Conservation (phyloP, 1,140 invertebrate species). For the Dufourea novaeangliae region DNA sequence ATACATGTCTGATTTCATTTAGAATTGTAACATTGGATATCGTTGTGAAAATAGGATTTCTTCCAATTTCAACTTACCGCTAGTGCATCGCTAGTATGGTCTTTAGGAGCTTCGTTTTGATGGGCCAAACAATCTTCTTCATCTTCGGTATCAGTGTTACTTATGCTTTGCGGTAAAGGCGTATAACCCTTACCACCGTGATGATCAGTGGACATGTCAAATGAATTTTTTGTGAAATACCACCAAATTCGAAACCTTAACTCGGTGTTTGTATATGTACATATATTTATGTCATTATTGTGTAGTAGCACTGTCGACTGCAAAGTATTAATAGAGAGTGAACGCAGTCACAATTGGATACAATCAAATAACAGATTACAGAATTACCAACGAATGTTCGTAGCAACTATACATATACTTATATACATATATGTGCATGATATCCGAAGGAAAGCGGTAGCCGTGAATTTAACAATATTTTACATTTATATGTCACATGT, state of each 20-base stretch:
- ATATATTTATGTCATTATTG: slow-evolving; percentile 26
- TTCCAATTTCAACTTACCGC: slow-evolving; percentile 30
- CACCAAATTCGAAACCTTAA: background rate
- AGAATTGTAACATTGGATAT: background rate
- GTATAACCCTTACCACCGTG: slow-evolving; percentile 82
- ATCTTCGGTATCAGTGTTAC: slow-evolving; percentile 88
- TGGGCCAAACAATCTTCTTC: slow-evolving; percentile 78
- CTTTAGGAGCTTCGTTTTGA: slow-evolving; percentile 38
- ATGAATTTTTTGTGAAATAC: background rate
- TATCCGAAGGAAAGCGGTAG: background rate
- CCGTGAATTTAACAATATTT: background rate
- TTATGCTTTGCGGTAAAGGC: slow-evolving; percentile 87
- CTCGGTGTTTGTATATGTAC: background rate
- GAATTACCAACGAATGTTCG: slow-evolving; percentile 15
- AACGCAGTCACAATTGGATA: background rate
- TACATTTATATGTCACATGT: background rate
- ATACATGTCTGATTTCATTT: too few species aligned
- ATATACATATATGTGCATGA: background rate
- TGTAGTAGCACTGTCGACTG: background rate
- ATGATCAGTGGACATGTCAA: slow-evolving; percentile 63
- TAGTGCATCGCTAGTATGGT: slow-evolving; percentile 12
- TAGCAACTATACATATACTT: background rate
- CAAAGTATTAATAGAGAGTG: slow-evolving; percentile 1
- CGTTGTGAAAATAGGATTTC: background rate
- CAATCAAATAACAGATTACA: background rate